Percentiles rank a stretch among this genome's conserved stretches.
Evolutionary conservation across 1,140 invertebrate species (phyloP).

Genomic region (Myzus persicae): DNA sequence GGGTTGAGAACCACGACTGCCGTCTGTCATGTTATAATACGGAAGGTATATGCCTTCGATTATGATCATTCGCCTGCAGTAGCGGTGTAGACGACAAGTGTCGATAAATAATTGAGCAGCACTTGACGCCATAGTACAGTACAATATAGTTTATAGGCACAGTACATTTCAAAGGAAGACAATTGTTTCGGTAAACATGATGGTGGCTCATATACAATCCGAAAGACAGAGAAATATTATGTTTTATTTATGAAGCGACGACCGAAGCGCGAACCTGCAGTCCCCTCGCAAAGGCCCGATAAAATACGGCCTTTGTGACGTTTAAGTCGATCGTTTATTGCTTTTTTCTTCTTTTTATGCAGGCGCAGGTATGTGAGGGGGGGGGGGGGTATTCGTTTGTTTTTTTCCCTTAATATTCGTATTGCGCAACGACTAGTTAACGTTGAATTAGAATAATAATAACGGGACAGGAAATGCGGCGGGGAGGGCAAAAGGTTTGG

Average conservation of each 20-base stretch:
- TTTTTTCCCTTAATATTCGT: neutral
- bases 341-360: neutral
- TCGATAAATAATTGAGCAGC: neutral
- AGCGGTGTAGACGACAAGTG: neutral
- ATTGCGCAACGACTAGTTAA: neutral
- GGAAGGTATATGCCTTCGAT: neutral
- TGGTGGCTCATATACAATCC: neutral
- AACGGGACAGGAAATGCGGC: neutral
- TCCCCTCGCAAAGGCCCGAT: neutral
- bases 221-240: neutral
- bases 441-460: conserved; percentile 28
- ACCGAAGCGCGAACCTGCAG: neutral
- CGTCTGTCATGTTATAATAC: neutral
- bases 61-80: neutral
- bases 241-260: conserved; percentile 26
- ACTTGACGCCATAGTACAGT: neutral
- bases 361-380: neutral
- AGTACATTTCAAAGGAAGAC: neutral
- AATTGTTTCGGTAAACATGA: neutral
- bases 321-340: conserved; percentile 19
- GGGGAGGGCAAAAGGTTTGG: neutral
- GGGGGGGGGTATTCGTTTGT: neutral
- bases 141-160: neutral
- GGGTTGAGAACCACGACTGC: neutral
- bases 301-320: neutral